Conservation (phyloP, 1,140 invertebrate species). For the Drosophila pandora region DNA sequence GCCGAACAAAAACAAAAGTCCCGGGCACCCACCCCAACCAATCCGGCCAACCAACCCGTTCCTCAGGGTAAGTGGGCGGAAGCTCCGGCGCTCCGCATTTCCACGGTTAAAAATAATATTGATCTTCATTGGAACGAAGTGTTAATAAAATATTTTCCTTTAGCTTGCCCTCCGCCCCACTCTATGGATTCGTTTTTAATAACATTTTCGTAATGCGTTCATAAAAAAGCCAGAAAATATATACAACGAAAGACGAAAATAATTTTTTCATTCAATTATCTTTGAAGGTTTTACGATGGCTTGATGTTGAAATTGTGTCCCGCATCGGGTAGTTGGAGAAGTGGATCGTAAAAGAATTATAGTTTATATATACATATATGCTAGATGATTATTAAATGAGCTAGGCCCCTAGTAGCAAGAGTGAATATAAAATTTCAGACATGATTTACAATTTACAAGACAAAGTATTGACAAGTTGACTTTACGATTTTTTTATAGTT, state of each 20-base stretch:
- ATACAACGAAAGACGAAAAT: conserved; percentile 46
- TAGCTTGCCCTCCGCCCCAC: conserved; percentile 2
- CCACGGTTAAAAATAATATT: conserved; percentile 77
- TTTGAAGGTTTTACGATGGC: conserved; percentile 72
- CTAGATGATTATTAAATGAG: conserved; percentile 19
- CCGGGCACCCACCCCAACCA: background rate
- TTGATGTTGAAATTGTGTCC: conserved; percentile 75
- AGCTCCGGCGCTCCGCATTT: conserved; percentile 55
- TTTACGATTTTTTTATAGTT: conserved; percentile 17
- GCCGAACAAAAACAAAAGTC: background rate
- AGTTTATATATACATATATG: conserved; percentile 45
- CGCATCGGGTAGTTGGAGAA: conserved; percentile 48
- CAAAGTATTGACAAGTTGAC: conserved; percentile 26
- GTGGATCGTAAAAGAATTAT: conserved; percentile 67
- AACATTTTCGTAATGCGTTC: conserved; percentile 62
- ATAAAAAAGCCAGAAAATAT: conserved; percentile 41
- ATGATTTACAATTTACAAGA: conserved; percentile 45
- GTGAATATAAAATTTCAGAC: conserved; percentile 19
- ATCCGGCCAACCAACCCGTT: conserved; percentile 22
- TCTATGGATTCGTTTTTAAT: conserved; percentile 55
- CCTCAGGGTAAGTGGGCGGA: conserved; percentile 14
- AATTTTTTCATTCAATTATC: conserved; percentile 66
- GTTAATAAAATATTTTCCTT: conserved; percentile 78
- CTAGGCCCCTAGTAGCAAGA: conserved; percentile 23
- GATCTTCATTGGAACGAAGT: conserved; percentile 79